These are phyloP conservation scores for Mesembrinibis cayennensis DNA, from an alignment of 2,113 vertebrate genomes.

Conservation along the genomic window DNA sequence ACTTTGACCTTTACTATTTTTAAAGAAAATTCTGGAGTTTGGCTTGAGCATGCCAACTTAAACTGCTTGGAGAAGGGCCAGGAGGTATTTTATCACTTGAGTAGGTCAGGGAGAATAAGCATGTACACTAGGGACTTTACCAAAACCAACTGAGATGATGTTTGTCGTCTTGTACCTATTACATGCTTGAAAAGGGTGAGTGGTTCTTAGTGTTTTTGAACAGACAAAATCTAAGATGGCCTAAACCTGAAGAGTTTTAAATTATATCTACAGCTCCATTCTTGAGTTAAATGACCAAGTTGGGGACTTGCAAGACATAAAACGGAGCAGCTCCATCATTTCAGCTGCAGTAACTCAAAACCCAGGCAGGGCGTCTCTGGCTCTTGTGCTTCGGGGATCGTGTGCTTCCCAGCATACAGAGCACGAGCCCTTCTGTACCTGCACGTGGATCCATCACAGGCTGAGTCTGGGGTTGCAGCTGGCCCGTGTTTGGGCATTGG, in stretches of 20 bases:
- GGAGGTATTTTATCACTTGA: neutral
- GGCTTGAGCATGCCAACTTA: too few species aligned
- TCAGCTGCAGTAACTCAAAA: neutral
- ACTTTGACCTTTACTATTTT: neutral
- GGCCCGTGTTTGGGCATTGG: neutral
- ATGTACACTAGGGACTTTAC: rapidly evolving
- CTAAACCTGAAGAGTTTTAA: neutral
- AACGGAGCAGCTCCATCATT: neutral
- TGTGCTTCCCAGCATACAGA: neutral
- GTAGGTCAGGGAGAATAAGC: neutral
- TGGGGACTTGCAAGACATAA: neutral
- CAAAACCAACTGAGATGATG: neutral
- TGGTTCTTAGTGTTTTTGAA: neutral
- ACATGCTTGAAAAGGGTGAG: too few species aligned
- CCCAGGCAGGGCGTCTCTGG: neutral
- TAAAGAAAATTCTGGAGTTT: neutral
- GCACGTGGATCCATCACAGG: neutral
- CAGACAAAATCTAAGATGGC: neutral
- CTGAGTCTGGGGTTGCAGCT: neutral
- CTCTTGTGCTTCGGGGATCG: neutral
- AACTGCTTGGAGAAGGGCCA: neutral
- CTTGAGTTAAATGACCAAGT: neutral
- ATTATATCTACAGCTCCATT: neutral
- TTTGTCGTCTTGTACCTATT: neutral
- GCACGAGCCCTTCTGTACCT: neutral